These are phyloP conservation scores for Rhineura floridana DNA, from an alignment of 2,113 vertebrate species.

Conservation along the genomic window DNA sequence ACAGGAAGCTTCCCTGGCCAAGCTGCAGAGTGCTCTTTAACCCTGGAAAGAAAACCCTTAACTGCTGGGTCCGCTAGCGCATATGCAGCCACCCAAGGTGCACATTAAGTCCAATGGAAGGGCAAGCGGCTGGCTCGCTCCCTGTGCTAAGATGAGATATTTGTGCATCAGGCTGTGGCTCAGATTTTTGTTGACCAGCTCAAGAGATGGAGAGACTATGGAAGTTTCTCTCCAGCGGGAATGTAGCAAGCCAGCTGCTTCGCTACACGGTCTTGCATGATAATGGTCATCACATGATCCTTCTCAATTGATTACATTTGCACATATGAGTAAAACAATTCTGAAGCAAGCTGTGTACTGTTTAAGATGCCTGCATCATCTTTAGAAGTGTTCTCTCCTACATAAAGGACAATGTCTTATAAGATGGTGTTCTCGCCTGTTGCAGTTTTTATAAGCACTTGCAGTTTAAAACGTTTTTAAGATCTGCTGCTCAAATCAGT, in stretches of 20 bases:
- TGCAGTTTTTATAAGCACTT: background rate
- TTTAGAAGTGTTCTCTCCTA: too few relatives aligned
- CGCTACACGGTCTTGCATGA: background rate
- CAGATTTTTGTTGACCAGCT: background rate
- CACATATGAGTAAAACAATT: background rate
- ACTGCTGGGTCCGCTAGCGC: background rate
- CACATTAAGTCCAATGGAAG: background rate
- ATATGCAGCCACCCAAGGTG: background rate
- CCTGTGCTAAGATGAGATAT: background rate
- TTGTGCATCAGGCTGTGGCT: background rate
- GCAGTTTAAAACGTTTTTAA: too few relatives aligned
- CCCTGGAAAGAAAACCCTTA: background rate
- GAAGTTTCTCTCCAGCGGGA: background rate
- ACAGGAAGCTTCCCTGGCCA: slow-evolving; percentile 37
- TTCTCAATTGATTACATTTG: background rate
- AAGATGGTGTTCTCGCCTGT: background rate
- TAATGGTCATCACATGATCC: too few relatives aligned
- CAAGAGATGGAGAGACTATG: too few relatives aligned
- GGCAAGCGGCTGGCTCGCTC: background rate
- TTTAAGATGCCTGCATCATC: too few relatives aligned
- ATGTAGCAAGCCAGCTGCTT: background rate
- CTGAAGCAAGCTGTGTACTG: background rate
- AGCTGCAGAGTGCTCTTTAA: background rate
- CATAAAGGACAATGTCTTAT: background rate
- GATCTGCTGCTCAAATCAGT: background rate